Evolutionary conservation across 2,797 vertebrate genomes (phyloP), one percentile per base, ranked within the genome.

Genomic region (Lophius americanus): DNA sequence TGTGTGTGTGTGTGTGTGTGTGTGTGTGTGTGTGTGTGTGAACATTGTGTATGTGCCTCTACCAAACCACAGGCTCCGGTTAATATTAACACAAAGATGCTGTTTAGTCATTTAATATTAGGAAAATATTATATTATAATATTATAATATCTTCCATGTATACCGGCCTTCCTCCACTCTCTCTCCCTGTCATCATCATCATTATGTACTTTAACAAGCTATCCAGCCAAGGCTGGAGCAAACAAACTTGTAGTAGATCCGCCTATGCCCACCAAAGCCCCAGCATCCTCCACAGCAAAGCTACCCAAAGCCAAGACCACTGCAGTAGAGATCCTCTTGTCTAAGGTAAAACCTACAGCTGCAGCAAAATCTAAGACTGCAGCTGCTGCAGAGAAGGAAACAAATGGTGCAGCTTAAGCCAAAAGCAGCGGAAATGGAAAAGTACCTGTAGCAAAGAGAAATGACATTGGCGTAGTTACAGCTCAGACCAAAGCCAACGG

Each of bases 31-130:
- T 3, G 1, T 56, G 76, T 68, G 5, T 79, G 43, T 65, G 38
- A 6, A 4, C 33, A 2, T 1, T 68, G 41, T 74, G 42, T 66
- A 47, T 68, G 90, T 90, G 88, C 86, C 90, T 89, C 82, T 78
- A 79, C 81, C 73, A 73, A 89, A 81, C 78, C 84, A 78, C 84
- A 79, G 81, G 75, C 88, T 91, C 78, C 70, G 69, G 75, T 87
- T 89, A 71, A 80, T 67, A 82, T 86, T 82, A 90, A 85, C 77
- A 85, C 83, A 85, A 86, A 90, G 78, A 90, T 86, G 83, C 90
- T 91, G 91, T 91, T 93, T 93, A 91, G 78, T 88, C 79, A 69
- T 86, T 89, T 86, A 90, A 91, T 90, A 86, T 86, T 91, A 90
- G n/a, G n/a, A n/a, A n/a, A n/a, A n/a, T n/a, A n/a, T n/a, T n/a